Evolutionary conservation across 2,113 vertebrate species (phyloP).

Genomic region (Dryoscopus gambensis): DNA sequence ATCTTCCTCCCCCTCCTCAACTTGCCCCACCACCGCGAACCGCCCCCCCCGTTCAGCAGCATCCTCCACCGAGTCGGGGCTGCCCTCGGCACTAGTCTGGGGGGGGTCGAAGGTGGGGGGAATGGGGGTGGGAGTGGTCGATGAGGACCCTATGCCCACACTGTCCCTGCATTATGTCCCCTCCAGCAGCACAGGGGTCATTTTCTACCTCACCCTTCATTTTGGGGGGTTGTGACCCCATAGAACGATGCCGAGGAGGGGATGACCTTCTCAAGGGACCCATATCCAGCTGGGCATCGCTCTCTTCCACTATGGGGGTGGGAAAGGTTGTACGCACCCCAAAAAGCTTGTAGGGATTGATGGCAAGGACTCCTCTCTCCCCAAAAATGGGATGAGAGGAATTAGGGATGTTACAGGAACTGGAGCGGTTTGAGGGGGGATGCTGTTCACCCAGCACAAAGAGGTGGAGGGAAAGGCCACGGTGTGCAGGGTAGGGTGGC

Average conservation of each 20-base stretch:
- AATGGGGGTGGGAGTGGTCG: neutral
- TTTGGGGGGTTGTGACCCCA: neutral
- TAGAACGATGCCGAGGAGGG: neutral
- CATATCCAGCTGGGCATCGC: fast-evolving
- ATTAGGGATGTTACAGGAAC: neutral
- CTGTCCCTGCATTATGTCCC: neutral
- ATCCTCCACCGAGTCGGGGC: neutral
- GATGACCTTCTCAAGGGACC: neutral
- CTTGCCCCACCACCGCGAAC: conserved; percentile 52
- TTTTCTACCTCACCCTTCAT: neutral
- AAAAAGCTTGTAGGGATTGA: neutral
- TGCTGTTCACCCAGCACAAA: neutral
- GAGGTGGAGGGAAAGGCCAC: neutral
- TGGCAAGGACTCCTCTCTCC: neutral
- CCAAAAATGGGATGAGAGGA: neutral
- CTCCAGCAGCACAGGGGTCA: neutral
- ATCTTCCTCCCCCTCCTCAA: conserved; percentile 66
- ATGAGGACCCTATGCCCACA: neutral
- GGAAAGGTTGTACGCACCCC: neutral
- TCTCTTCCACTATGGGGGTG: fast-evolving
- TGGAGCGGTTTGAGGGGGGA: neutral
- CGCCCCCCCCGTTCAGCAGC: conserved; percentile 45
- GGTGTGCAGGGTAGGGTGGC: neutral
- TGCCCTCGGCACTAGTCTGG: neutral
- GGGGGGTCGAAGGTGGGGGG: neutral